phyloP scores from a whole-genome alignment of 2,888 invertebrate species.

The Pheosia gnoma region DNA sequence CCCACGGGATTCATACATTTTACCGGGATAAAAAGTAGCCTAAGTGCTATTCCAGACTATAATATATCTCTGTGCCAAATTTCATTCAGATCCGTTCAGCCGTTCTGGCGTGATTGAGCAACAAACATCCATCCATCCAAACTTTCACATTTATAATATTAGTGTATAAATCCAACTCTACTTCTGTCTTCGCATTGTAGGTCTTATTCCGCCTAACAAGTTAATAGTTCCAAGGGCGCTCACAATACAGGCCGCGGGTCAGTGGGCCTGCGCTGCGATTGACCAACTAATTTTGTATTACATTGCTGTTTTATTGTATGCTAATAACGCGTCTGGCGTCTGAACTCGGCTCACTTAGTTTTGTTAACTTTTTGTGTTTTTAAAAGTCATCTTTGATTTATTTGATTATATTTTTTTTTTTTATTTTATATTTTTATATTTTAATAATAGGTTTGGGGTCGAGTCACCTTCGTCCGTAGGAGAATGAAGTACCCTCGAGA shows the following conservation, averaged over 20 bases:
- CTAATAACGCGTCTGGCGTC: constrained; percentile 41
- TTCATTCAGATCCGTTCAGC: no score
- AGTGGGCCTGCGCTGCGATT: constrained; percentile 46
- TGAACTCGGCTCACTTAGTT: constrained; percentile 28
- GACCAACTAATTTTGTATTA: constrained; percentile 56
- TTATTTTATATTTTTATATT: no score
- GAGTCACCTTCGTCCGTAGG: no score
- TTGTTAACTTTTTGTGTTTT: constrained; percentile 18
- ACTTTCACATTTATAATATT: background rate
- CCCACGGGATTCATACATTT: no score
- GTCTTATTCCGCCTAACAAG: constrained; percentile 7
- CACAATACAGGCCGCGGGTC: constrained; percentile 57
- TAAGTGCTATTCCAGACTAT: no score
- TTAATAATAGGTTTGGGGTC: no score
- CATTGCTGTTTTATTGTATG: constrained; percentile 51
- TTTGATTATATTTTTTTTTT: no score
- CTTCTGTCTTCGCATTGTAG: background rate
- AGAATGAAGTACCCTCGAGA: no score
- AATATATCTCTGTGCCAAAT: no score
- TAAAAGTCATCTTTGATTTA: background rate
- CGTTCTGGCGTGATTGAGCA: no score
- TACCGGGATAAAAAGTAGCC: no score
- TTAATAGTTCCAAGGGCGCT: constrained; percentile 54
- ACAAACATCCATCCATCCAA: no score
- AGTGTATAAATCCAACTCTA: background rate